Evolutionary conservation across 2,797 vertebrate species (phyloP).

Genomic region (Picus viridis): DNA sequence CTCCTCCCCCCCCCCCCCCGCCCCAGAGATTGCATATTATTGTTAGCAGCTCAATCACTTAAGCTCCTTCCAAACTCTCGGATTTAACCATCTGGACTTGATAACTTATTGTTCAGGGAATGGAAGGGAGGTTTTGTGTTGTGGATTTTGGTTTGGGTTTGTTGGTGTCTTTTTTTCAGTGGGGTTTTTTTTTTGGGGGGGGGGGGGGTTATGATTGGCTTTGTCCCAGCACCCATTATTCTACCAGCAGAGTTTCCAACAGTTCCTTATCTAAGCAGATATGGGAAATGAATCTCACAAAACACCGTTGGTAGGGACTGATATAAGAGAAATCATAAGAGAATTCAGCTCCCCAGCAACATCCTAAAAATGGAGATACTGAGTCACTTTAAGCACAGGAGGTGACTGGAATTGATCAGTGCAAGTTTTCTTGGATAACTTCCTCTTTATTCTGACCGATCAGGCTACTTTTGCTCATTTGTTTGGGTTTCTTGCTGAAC

Average conservation of each 20-base stretch:
- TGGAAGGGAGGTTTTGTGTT: background rate
- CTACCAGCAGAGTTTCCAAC: background rate
- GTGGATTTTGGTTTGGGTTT: no score
- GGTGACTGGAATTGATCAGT: conserved; percentile 69
- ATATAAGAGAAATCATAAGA: conserved; percentile 53
- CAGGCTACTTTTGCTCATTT: conserved; percentile 54
- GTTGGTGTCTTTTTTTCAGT: background rate
- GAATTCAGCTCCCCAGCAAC: conserved; percentile 63
- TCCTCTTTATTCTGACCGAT: conserved; percentile 44
- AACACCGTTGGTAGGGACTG: conserved; percentile 31
- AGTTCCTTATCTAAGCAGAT: conserved; percentile 44
- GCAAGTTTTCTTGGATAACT: conserved; percentile 52
- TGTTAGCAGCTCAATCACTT: conserved; percentile 70
- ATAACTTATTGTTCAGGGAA: conserved; percentile 55
- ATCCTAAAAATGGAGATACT: conserved; percentile 71
- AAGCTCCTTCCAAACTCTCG: conserved; percentile 65
- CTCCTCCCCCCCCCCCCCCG: background rate
- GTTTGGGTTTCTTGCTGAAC: conserved; percentile 45
- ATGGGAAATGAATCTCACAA: conserved; percentile 25
- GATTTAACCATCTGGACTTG: conserved; percentile 69
- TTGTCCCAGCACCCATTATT: conserved; percentile 50
- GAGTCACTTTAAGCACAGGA: conserved; percentile 69
- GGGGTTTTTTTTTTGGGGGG: background rate
- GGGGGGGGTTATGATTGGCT: background rate
- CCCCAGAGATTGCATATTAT: conserved; percentile 59